phyloP scores from a whole-genome alignment of 2,113 vertebrate species.

The Motacilla alba region DNA sequence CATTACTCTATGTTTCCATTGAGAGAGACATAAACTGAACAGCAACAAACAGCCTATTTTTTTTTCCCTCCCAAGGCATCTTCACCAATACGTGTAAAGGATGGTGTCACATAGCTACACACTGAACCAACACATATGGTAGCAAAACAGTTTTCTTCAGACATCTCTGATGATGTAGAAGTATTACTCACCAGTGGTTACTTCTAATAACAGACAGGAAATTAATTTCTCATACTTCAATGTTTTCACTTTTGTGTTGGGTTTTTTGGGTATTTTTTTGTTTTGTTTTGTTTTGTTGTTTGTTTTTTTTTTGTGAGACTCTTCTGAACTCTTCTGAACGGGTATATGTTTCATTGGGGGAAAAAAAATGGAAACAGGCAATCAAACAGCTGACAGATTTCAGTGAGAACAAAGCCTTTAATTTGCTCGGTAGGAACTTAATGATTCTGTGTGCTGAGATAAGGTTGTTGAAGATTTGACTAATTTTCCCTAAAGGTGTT shows the following conservation, averaged over 20 bases:
- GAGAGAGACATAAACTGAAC: not conserved
- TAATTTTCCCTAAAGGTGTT: not conserved
- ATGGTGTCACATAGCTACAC: not conserved
- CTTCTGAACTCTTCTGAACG: not conserved
- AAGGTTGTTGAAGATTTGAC: not conserved
- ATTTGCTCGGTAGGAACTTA: not conserved
- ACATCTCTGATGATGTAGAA: not conserved
- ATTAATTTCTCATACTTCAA: not conserved
- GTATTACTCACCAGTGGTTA: not conserved
- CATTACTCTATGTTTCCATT: not conserved
- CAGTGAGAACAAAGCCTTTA: not conserved
- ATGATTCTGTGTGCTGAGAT: not conserved
- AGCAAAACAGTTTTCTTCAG: not conserved
- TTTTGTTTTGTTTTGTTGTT: accelerated
- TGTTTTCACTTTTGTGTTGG: not conserved
- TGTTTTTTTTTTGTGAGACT: not conserved
- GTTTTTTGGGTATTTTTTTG: not conserved
- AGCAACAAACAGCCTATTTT: not conserved
- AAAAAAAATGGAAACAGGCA: not conserved
- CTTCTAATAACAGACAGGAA: not conserved
- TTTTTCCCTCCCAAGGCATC: not conserved
- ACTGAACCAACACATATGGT: not conserved
- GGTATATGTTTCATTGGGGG: not conserved
- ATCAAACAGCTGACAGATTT: not conserved
- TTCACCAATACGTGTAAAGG: not conserved